Evolutionary conservation across 2,797 vertebrate genomes (phyloP), one percentile per base, ranked within the genome.

Genomic region (Myotis planiceps): DNA sequence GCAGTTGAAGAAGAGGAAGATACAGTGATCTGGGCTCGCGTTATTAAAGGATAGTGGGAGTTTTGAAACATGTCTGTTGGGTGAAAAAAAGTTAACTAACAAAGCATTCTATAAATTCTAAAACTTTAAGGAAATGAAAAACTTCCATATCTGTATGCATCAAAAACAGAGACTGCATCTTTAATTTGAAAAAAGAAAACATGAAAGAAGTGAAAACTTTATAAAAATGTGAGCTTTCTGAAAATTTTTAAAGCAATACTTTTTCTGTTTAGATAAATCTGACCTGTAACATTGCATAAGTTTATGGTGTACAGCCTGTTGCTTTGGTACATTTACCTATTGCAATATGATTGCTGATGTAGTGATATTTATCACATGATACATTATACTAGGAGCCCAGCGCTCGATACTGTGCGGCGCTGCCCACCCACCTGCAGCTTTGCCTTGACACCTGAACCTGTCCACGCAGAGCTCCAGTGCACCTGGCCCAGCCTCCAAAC

Each of bases 1-100:
- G 76, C 83, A 79, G 16, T 65, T 97, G 85, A 72, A 95, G 88
- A 83, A 65, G 34, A 66, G 6, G 78, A 80, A 90, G 91, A n/a
- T 93, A 23, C 37, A 74, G 65, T 55, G 2, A 1, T 92, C 29
- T 76, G 78, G 86, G 58, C 18, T 76, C 37, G 19, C 58, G 25
- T 86, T 93, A 53, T 68, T 94, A 69, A 93, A 93, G 29, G 55
- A 58, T 53, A 47, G 10, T 81, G 53, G 75, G 9, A 55, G 37
- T 74, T 94, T 90, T 65, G 27, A 89, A 96, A 68, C 68, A 51
- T 86, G 25, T 87, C 87, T 95, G 14, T 45, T 91, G 53, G 19
- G 10, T 94, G 2, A 51, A 55, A 37, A 89, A 90, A 85, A 19
- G 12, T 85, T 88, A 93, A 71, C 69, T 80, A 94, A 86, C 53